These are phyloP conservation scores for Neodiprion lecontei DNA, from an alignment of 1,140 invertebrate genomes.

Conservation along the genomic window DNA sequence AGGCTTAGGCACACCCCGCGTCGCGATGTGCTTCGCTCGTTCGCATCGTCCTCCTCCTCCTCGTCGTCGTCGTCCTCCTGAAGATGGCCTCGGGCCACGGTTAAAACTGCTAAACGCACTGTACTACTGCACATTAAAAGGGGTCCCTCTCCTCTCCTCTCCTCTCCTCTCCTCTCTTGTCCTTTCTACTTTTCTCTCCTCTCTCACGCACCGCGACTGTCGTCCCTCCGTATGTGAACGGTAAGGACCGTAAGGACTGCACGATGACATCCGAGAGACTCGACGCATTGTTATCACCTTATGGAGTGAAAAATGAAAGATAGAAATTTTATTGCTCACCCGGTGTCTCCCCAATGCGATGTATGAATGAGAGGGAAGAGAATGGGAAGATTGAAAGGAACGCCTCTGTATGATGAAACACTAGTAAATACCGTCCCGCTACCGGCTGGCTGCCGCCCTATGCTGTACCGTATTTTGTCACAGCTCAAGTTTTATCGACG, in stretches of 20 bases:
- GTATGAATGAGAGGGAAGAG: too few relatives aligned
- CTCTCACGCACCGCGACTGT: too few relatives aligned
- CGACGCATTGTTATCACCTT: conserved; percentile 44
- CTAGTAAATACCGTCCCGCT: too few relatives aligned
- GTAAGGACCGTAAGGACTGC: background rate
- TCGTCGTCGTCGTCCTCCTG: background rate
- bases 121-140: conserved; percentile 3
- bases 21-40: background rate
- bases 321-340: conserved; percentile 39
- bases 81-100: background rate
- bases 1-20: background rate
- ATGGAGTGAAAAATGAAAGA: conserved; percentile 54
- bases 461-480: too few relatives aligned
- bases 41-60: background rate
- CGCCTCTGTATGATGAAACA: too few relatives aligned
- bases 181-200: too few relatives aligned
- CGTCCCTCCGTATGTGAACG: too few relatives aligned
- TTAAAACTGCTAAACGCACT: conserved; percentile 7
- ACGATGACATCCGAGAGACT: background rate
- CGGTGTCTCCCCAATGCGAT: too few relatives aligned
- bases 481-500: too few relatives aligned
- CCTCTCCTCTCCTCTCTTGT: background rate
- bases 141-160: background rate
- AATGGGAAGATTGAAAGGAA: too few relatives aligned
- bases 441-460: too few relatives aligned